Evolutionary conservation across 2,113 vertebrate species (phyloP).

Genomic region (Terrapene triunguis): DNA sequence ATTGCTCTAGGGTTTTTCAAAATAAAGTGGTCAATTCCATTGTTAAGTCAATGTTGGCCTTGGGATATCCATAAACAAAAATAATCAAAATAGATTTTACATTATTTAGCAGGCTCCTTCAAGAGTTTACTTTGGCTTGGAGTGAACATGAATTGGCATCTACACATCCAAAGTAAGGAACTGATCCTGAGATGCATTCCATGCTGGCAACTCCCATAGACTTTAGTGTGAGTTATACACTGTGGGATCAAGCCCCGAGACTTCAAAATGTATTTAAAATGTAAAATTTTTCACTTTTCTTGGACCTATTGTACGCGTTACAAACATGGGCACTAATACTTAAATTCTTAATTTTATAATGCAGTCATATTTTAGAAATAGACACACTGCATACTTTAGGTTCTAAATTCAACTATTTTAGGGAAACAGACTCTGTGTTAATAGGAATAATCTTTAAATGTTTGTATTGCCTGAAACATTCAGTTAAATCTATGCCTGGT

Average conservation of each 20-base stretch:
- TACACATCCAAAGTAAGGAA: neutral
- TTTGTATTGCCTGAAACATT: neutral
- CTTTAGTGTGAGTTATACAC: neutral
- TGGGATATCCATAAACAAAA: neutral
- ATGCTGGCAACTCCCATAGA: rapidly evolving
- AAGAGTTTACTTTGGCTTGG: neutral
- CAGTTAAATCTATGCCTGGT: too few species aligned
- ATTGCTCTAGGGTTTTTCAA: neutral
- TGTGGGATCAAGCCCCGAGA: neutral
- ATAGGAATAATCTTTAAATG: neutral
- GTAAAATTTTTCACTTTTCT: neutral
- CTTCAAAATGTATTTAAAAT: neutral
- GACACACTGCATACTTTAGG: too few species aligned
- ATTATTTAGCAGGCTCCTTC: neutral
- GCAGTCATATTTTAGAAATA: neutral
- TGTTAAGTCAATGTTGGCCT: neutral
- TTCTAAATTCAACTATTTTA: neutral
- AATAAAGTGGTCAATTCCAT: neutral
- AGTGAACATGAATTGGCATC: neutral
- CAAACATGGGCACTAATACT: neutral
- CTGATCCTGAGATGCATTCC: neutral
- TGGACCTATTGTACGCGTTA: neutral
- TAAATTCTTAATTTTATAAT: neutral
- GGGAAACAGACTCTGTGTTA: neutral
- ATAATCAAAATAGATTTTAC: neutral